Conservation (phyloP, 2,113 vertebrate species). For the Falco punctatus region DNA sequence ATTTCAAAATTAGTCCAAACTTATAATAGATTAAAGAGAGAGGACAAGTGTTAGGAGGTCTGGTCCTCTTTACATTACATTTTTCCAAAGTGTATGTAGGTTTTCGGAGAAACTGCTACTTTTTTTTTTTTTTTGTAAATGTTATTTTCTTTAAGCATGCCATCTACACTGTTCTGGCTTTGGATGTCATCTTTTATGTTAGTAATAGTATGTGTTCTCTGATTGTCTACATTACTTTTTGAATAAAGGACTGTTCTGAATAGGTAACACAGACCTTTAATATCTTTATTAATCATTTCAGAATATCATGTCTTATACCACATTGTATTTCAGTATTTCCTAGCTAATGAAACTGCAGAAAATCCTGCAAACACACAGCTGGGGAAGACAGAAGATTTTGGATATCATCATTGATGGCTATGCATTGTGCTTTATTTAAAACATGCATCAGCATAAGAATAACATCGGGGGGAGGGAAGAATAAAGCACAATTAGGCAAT, state of each 20-base stretch:
- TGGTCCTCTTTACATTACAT: neutral
- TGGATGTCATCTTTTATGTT: neutral
- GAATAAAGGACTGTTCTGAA: neutral
- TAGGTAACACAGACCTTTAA: neutral
- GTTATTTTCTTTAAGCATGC: neutral
- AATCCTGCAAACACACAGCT: neutral
- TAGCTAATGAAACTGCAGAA: neutral
- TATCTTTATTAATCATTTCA: neutral
- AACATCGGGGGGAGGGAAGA: neutral
- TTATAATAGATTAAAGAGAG: neutral
- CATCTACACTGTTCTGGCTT: neutral
- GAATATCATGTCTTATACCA: neutral
- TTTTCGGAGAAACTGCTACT: neutral
- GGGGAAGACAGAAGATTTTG: neutral
- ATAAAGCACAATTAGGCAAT: neutral
- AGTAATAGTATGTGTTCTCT: neutral
- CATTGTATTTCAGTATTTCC: neutral
- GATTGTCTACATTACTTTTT: neutral
- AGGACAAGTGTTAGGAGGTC: neutral
- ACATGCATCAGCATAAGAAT: neutral
- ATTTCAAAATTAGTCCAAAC: neutral
- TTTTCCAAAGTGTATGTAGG: neutral
- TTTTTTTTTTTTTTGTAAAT: neutral
- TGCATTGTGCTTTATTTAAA: neutral
- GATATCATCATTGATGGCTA: neutral